These are phyloP conservation scores for Oryctes rhinoceros DNA, from an alignment of 1,140 invertebrate genomes.

Conservation along the genomic window DNA sequence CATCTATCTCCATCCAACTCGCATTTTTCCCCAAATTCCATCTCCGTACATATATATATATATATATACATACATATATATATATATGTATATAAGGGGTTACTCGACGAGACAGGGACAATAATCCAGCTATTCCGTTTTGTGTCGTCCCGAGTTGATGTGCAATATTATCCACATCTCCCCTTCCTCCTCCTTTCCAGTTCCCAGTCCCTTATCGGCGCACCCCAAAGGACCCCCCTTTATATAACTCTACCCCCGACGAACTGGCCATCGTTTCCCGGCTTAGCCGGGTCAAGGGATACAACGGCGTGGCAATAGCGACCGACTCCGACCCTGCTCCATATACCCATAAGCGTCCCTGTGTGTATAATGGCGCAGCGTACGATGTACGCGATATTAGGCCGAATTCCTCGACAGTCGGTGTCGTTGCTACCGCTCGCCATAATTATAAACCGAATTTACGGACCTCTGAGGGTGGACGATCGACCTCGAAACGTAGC, in stretches of 20 bases:
- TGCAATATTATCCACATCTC: conserved; percentile 6
- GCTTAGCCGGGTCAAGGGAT: neutral
- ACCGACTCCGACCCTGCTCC: neutral
- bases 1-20: neutral
- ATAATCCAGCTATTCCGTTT: conserved; percentile 29
- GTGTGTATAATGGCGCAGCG: conserved; percentile 3
- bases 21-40: neutral
- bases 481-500: neutral
- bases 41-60: neutral
- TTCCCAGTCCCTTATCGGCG: neutral
- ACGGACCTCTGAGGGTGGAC: neutral
- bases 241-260: conserved; percentile 28
- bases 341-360: conserved; percentile 5
- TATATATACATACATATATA: neutral
- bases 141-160: conserved; percentile 25
- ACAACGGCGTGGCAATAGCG: too few relatives aligned
- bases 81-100: neutral
- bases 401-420: conserved; percentile 13
- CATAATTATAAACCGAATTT: conserved; percentile 21
- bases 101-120: conserved; percentile 33
- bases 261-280: conserved; percentile 9
- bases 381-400: conserved; percentile 22
- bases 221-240: neutral
- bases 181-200: neutral
- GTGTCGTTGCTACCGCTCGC: conserved; percentile 5